phyloP scores from a whole-genome alignment of 2,888 invertebrate species.

The Drosophila antonietae region DNA sequence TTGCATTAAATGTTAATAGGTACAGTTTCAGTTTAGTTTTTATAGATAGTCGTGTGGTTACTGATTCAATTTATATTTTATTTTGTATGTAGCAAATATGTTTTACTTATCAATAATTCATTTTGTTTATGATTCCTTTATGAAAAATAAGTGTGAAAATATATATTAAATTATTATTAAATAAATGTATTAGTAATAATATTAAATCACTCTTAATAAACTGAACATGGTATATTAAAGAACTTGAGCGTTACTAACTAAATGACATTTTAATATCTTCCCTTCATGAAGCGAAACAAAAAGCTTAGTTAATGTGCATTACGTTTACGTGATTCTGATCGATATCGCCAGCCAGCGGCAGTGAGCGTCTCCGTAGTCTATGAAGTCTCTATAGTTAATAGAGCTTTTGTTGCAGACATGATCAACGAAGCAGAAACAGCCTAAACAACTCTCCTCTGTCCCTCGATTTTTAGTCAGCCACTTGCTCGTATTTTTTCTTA shows the following conservation, averaged over 20 bases:
- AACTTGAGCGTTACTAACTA: neutral
- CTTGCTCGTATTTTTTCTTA: conserved; percentile 2
- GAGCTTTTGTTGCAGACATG: conserved; percentile 78
- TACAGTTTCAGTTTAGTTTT: no score
- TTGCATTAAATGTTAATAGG: no score
- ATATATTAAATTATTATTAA: no score
- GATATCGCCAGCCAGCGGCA: conserved; percentile 64
- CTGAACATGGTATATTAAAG: neutral
- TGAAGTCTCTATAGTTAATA: conserved; percentile 64
- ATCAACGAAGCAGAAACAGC: conserved; percentile 71
- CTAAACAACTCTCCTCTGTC: conserved; percentile 10
- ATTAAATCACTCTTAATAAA: no score
- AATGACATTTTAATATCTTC: conserved; percentile 8
- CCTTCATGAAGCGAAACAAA: conserved; percentile 34
- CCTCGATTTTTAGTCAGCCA: conserved; percentile 4
- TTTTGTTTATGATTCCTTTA: no score
- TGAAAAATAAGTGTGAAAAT: no score
- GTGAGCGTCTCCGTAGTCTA: conserved; percentile 18
- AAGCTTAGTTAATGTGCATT: conserved; percentile 76
- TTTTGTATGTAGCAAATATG: no score
- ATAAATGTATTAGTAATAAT: neutral
- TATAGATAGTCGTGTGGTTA: no score
- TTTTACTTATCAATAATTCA: no score
- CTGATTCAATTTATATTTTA: no score
- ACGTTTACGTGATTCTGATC: conserved; percentile 78